Evolutionary conservation across 1,140 invertebrate genomes (phyloP), one percentile per base, ranked within the genome.

Genomic region (Diorhabda sublineata): DNA sequence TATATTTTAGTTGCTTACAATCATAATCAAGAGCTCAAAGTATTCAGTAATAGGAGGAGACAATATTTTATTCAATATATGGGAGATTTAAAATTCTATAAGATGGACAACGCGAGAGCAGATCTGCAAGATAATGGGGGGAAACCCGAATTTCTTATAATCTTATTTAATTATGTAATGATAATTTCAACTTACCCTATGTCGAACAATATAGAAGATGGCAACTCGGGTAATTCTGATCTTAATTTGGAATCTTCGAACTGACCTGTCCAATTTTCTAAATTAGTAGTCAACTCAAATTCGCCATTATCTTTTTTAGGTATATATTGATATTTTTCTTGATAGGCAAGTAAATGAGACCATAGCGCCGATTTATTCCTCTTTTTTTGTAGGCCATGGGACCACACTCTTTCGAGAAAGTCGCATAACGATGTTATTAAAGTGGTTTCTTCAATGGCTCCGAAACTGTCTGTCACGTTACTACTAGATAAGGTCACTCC

Each of bases 371-470:
- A 97, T 83, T 97, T 97, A 5, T 95, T 95, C 85, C 97, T 93
- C 82, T 98, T 98, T 57, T 91, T 92, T 79, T 97, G 95, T 11
- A 99, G 81, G 0, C 97, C 98, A 82, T 99, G 97, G 2, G 94
- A 95, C 98, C 98, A 99, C 58, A 99, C 93, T 72, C 98, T 87
- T 83, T 99, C 98, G 8, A 99, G 80, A 47, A 99, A 86, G 84
- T 99, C 98, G 84, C 98, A 99, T 0, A 99, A 85, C 76, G 95
- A 94, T 8, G 96, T 96, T 5, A 99, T 98, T 65, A 99, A 85
- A 1, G 97, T 99, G 78, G 97, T 99, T 81, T 99, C 98, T 84
- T 99, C 98, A 1, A 97, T 90, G 7, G 88, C 88, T 0, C 84
- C 85, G 58, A 88, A 83, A 61, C 83, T 84, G 4, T 85, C 84